Evolutionary conservation across 2,113 vertebrate species (phyloP).

Genomic region (Illadopsis cleaveri): DNA sequence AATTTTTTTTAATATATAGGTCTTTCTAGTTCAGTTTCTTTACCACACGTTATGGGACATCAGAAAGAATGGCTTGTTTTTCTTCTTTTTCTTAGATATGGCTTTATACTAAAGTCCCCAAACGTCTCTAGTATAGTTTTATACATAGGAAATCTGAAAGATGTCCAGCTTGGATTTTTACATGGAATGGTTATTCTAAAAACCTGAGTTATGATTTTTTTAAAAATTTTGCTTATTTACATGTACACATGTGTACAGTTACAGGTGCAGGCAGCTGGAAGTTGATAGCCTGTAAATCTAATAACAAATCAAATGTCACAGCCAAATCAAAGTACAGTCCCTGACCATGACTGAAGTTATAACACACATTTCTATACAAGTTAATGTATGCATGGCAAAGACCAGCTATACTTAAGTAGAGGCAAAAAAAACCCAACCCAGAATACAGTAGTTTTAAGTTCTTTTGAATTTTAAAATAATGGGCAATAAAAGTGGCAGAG

Average conservation of each 20-base stretch:
- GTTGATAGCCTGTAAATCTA: background rate
- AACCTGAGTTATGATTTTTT: background rate
- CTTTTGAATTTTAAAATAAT: background rate
- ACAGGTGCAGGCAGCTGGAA: background rate
- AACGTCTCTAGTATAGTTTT: background rate
- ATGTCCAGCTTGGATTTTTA: background rate
- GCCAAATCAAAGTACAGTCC: background rate
- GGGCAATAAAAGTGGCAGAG: background rate
- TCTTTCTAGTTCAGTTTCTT: background rate
- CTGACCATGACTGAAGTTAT: background rate
- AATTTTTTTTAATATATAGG: background rate
- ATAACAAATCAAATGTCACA: background rate
- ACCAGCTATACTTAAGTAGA: background rate
- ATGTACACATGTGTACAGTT: background rate
- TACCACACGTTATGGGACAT: background rate
- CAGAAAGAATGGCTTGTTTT: background rate
- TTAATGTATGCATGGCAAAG: background rate
- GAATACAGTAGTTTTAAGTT: background rate
- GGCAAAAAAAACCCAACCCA: rapidly evolving
- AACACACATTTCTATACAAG: background rate
- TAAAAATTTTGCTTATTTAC: background rate
- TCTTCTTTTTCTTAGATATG: background rate
- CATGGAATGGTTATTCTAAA: background rate
- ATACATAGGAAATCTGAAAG: background rate
- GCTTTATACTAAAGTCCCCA: background rate